phyloP scores from a whole-genome alignment of 2,888 invertebrate species.

The Melanargia galathea region DNA sequence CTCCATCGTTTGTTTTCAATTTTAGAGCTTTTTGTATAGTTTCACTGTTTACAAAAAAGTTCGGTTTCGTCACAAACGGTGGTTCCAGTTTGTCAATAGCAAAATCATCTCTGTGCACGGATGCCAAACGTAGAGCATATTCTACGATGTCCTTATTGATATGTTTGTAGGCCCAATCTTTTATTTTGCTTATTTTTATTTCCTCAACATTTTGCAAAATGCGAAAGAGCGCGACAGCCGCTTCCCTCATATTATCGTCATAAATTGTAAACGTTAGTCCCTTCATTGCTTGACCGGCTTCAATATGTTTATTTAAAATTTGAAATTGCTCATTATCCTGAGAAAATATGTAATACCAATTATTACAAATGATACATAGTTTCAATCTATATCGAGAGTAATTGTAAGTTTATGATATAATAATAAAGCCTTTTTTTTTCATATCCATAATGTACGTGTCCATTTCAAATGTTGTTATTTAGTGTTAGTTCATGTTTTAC shows the following conservation, averaged over 20 bases:
- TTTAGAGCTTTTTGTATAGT: slow-evolving; percentile 65
- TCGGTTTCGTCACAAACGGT: slow-evolving; percentile 74
- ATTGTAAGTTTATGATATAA: no score
- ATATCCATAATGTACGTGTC: no score
- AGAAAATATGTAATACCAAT: slow-evolving; percentile 40
- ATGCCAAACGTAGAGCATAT: slow-evolving; percentile 70
- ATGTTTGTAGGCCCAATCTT: slow-evolving; percentile 63
- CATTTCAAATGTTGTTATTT: no score
- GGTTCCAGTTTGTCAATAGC: slow-evolving; percentile 56
- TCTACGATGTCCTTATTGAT: slow-evolving; percentile 77
- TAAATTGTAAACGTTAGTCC: slow-evolving; percentile 75
- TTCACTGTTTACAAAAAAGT: slow-evolving; percentile 68
- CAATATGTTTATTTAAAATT: slow-evolving; percentile 50
- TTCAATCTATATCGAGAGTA: no score
- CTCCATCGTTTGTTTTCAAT: slow-evolving; percentile 52
- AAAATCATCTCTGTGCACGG: slow-evolving; percentile 63
- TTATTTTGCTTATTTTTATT: slow-evolving; percentile 59
- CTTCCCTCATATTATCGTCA: slow-evolving; percentile 72
- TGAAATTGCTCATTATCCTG: slow-evolving; percentile 57
- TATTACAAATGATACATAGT: not conserved
- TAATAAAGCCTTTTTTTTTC: no score
- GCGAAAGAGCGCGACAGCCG: slow-evolving; percentile 70
- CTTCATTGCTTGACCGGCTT: slow-evolving; percentile 56
- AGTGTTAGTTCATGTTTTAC: no score
- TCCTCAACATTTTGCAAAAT: slow-evolving; percentile 64